These are phyloP conservation scores for Lamellibrachia luymesi DNA, from an alignment of 1,140 invertebrate species.

Conservation along the genomic window DNA sequence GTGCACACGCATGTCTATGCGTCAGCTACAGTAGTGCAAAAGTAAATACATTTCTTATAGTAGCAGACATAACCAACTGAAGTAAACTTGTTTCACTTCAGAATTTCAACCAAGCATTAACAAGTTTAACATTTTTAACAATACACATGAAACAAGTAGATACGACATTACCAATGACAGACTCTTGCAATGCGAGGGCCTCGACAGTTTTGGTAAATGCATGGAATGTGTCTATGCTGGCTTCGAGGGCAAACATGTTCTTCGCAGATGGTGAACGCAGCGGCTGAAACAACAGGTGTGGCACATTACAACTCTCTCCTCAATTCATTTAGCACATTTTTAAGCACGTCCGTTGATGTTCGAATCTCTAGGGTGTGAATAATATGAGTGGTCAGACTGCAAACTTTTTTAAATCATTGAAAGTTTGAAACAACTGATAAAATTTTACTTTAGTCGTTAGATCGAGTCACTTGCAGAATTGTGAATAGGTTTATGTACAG, in stretches of 20 bases:
- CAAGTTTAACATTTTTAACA: background rate
- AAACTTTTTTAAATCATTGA: no score
- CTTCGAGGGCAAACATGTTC: background rate
- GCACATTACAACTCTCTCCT: no score
- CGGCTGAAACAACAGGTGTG: background rate
- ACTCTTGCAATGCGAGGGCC: conserved; percentile 42
- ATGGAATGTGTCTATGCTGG: conserved; percentile 26
- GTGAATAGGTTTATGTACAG: no score
- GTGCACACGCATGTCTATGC: background rate
- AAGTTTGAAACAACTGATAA: no score
- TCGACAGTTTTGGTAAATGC: conserved; percentile 35
- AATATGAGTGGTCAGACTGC: no score
- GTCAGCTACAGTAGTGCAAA: background rate
- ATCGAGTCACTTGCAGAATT: no score
- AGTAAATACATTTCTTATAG: background rate
- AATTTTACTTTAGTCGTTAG: no score
- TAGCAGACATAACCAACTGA: background rate
- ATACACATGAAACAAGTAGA: background rate
- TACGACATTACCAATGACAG: conserved; percentile 36
- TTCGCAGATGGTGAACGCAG: background rate
- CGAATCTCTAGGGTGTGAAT: no score
- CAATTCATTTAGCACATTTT: no score
- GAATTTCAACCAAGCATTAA: background rate
- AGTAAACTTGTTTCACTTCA: background rate
- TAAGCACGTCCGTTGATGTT: background rate